Evolutionary conservation across 2,113 vertebrate species (phyloP).

Genomic region (Acanthochromis polyacanthus): DNA sequence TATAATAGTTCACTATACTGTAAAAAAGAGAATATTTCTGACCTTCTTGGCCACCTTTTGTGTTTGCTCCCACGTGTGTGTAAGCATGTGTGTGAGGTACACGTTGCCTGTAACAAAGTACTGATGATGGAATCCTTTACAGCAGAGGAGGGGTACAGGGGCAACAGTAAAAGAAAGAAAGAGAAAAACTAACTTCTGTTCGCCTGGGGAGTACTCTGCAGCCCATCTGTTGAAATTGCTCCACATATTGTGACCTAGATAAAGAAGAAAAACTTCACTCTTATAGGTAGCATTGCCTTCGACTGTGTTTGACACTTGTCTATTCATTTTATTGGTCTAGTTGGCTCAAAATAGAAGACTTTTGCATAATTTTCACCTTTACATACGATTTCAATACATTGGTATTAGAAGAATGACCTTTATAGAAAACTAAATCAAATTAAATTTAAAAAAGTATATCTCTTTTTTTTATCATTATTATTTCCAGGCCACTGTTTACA

Average conservation of each 20-base stretch:
- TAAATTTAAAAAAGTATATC: constrained; percentile 4
- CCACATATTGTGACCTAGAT: constrained; percentile 89
- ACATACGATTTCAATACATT: constrained; percentile 67
- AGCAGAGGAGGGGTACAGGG: constrained; percentile 56
- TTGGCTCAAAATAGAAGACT: constrained; percentile 81
- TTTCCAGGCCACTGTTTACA: neutral
- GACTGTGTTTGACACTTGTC: constrained; percentile 82
- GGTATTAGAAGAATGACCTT: constrained; percentile 50
- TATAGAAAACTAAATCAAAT: constrained; percentile 49
- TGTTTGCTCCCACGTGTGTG: constrained; percentile 5
- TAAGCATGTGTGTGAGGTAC: constrained; percentile 27
- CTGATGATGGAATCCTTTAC: constrained; percentile 68
- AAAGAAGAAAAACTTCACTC: constrained; percentile 79
- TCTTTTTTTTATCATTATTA: neutral
- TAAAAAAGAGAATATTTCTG: constrained; percentile 22
- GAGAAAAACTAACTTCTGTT: constrained; percentile 84
- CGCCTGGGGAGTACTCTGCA: constrained; percentile 83
- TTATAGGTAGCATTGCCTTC: constrained; percentile 77
- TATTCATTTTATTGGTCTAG: constrained; percentile 84
- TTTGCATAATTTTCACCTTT: constrained; percentile 79
- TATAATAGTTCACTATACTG: too few species aligned
- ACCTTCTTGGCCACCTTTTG: constrained; percentile 61
- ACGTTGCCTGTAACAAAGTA: constrained; percentile 42
- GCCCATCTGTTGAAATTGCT: constrained; percentile 88
- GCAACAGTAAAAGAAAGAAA: constrained; percentile 58